These are phyloP conservation scores for Sebastes diaconus DNA, from an alignment of 2,797 vertebrate genomes.

Conservation along the genomic window DNA sequence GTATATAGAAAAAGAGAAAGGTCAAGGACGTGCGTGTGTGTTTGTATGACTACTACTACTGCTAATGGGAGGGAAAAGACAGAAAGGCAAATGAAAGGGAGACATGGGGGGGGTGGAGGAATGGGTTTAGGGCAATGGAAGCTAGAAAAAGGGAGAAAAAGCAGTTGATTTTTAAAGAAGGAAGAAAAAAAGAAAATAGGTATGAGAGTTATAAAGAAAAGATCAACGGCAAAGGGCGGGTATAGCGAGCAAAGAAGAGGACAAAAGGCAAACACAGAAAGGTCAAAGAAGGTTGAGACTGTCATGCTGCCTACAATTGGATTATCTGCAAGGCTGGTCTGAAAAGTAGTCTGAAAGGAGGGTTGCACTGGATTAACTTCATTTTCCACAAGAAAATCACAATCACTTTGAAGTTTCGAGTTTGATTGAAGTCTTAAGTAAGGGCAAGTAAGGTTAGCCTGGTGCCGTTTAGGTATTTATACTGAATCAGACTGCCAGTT, in stretches of 20 bases:
- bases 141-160: not conserved
- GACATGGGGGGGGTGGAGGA: not conserved
- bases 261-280: slow-evolving; percentile 21
- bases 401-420: slow-evolving; percentile 45
- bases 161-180: not conserved
- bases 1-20: slow-evolving; percentile 29
- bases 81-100: not conserved
- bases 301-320: slow-evolving; percentile 26
- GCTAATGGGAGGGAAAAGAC: not conserved
- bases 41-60: not conserved
- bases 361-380: slow-evolving; percentile 23
- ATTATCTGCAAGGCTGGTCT: slow-evolving; percentile 36
- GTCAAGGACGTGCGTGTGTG: slow-evolving; percentile 13
- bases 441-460: slow-evolving; percentile 9
- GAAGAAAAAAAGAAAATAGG: not conserved
- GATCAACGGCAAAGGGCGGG: not conserved
- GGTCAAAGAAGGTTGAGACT: slow-evolving; percentile 22
- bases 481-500: slow-evolving; percentile 32
- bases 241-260: not conserved
- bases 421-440: slow-evolving; percentile 31
- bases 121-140: not conserved
- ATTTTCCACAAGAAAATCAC: slow-evolving; percentile 33
- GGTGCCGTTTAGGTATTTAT: slow-evolving; percentile 9
- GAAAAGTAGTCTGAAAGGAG: slow-evolving; percentile 16
- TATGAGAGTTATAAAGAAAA: not conserved